Percentiles rank a stretch among this genome's conserved stretches.
phyloP scores from a whole-genome alignment of 2,113 vertebrate genomes.

The Epinephelus lanceolatus region DNA sequence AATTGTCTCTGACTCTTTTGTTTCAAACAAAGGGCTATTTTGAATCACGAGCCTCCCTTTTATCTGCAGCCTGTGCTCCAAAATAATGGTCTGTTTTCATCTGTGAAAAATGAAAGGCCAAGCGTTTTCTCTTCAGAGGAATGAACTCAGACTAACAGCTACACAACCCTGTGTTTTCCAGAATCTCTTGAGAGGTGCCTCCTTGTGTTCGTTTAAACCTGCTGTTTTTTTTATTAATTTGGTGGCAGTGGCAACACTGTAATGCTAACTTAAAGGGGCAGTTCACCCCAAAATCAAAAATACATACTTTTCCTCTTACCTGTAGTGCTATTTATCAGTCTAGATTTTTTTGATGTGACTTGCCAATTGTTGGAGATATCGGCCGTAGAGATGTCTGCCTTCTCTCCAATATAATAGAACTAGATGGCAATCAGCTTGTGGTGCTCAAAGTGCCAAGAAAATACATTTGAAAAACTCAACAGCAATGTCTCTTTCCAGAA shows the following conservation, averaged over 20 bases:
- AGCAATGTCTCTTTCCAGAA: no score
- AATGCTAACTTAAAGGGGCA: not conserved
- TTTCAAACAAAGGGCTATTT: constrained; percentile 36
- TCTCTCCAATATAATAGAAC: no score
- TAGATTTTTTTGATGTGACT: no score
- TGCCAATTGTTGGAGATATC: no score
- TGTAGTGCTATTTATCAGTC: no score
- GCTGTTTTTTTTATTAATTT: not conserved
- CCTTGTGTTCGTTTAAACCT: not conserved
- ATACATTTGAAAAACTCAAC: no score
- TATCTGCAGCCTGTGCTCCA: not conserved
- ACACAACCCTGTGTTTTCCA: not conserved
- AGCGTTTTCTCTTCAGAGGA: constrained; percentile 13
- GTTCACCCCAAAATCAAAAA: no score
- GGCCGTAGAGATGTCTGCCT: no score
- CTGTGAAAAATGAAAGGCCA: not conserved
- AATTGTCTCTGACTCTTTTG: constrained; percentile 31
- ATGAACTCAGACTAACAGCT: constrained; percentile 7
- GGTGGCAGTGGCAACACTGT: not conserved
- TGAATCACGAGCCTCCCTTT: constrained; percentile 4
- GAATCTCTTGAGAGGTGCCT: not conserved
- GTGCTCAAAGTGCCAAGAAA: no score
- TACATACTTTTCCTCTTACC: no score
- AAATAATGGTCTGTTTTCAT: constrained; percentile 23
- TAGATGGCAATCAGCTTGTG: no score